Percentiles rank a stretch among this genome's conserved stretches.
Conservation (phyloP, 2,888 invertebrate species). For the Strigamia crassipes region DNA sequence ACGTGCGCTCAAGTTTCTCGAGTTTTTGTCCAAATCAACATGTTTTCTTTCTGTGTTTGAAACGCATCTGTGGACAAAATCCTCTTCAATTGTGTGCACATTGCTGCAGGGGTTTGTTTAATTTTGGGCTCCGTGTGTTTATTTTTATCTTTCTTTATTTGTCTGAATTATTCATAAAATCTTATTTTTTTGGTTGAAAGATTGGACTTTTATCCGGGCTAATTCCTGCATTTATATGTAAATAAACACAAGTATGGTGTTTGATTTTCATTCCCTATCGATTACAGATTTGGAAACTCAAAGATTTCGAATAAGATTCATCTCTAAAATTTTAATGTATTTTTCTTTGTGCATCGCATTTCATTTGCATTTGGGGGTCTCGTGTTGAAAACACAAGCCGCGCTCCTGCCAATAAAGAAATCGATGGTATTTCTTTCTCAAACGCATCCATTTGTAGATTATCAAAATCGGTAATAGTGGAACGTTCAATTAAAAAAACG, state of each 20-base stretch:
- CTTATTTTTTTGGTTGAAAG: background rate
- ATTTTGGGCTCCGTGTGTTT: background rate
- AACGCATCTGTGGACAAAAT: background rate
- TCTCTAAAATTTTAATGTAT: constrained; percentile 21
- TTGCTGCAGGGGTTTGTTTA: background rate
- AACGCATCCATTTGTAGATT: constrained; percentile 5
- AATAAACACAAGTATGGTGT: background rate
- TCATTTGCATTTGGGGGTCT: background rate
- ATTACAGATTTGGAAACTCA: background rate
- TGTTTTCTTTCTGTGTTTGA: background rate
- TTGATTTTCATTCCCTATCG: background rate
- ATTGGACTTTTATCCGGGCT: background rate
- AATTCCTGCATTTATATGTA: background rate
- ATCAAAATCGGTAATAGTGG: background rate
- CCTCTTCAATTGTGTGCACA: background rate
- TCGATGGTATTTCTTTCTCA: background rate
- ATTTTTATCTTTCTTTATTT: background rate
- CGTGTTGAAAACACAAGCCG: constrained; percentile 1
- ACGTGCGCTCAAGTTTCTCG: background rate
- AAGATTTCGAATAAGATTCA: background rate
- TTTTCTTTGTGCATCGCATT: background rate
- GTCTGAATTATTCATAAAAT: too few species aligned
- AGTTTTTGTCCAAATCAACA: background rate
- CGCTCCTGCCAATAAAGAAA: background rate
- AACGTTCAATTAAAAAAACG: background rate